A percentile compares a stretch with the other conserved stretches of the same genome.
Evolutionary conservation across 2,797 vertebrate species (phyloP).

Genomic region (Schizopygopsis pylzovi): DNA sequence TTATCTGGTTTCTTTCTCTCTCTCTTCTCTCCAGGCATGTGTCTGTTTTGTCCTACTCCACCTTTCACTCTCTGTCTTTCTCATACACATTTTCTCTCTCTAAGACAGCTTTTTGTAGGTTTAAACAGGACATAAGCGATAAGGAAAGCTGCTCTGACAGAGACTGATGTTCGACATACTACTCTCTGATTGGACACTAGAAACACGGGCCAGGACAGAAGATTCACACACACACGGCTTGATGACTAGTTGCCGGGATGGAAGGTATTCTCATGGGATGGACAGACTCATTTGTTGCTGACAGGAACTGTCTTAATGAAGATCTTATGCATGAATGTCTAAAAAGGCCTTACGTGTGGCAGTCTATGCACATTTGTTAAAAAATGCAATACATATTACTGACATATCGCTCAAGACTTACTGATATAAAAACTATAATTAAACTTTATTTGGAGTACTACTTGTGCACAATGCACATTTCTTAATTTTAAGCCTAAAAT

Average conservation of each 20-base stretch:
- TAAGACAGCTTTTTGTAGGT: slow-evolving; percentile 37
- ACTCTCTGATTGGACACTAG: slow-evolving; percentile 55
- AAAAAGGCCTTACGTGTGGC: background rate
- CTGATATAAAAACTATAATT: background rate
- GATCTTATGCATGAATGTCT: slow-evolving; percentile 13
- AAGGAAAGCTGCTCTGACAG: slow-evolving; percentile 56
- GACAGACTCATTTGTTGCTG: slow-evolving; percentile 50
- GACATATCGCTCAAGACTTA: background rate
- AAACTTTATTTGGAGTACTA: background rate
- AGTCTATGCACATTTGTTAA: slow-evolving; percentile 21
- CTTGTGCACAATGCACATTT: background rate
- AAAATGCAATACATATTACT: slow-evolving; percentile 26
- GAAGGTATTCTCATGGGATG: slow-evolving; percentile 50
- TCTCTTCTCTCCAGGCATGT: slow-evolving; percentile 7
- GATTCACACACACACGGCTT: too few species aligned
- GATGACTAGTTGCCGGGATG: slow-evolving; percentile 39
- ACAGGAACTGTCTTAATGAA: slow-evolving; percentile 46
- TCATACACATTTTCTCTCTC: slow-evolving; percentile 14
- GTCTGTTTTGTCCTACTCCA: slow-evolving; percentile 11
- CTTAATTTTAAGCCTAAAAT: background rate
- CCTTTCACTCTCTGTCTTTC: slow-evolving; percentile 21
- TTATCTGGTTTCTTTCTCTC: background rate
- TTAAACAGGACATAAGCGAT: slow-evolving; percentile 56
- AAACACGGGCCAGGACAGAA: too few species aligned
- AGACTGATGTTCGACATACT: slow-evolving; percentile 61